Base-by-base conservation (phyloP, 2,797 vertebrate genomes). In the Phaenicophaeus curvirostris region DNA sequence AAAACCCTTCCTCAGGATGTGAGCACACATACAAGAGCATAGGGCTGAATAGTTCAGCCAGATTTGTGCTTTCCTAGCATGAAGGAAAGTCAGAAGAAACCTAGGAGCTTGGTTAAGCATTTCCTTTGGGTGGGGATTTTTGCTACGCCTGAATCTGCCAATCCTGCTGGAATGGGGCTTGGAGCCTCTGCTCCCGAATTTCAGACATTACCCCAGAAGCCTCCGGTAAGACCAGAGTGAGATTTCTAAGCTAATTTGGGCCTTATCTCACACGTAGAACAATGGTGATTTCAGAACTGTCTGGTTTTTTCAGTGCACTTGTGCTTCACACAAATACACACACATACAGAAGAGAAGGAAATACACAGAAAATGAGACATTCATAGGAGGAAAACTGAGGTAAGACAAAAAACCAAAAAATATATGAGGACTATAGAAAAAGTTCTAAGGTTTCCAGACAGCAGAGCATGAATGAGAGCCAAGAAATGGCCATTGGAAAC, bases 1-100 rank as follows among this genome's bases (percentile, higher is more conserved):
- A 30, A 66, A 50, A 5, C 61, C 66, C n/a, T 35, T 31, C 55
- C 27, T n/a, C 30, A 5, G 67, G 41, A 21, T 3, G 2, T 0
- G 2, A 57, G 44, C 63, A 25, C 28, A 18, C 20, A 1, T 5
- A 13, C 3, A 1, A 5, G 8, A 14, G 3, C 4, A 2, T 1
- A 25, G 39, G 18, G 24, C 37, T 3, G 28, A 62, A 35, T 5
- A 51, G 9, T 3, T 76, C 68, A 73, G 73, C 5, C 78, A 62
- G 31, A 5, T 51, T 58, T 58, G 46, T 53, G 51, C 16, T 87
- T 57, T 35, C 19, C 2, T 2, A 21, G 31, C 4, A 1, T 6
- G 41, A 83, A 53, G 2, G 8, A 21, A 62, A 50, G 23, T 4
- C 16, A 5, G 61, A 73, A 39, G 57, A 44, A 54, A 50, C 18